Base-by-base conservation (phyloP, 2,888 invertebrate genomes). In the Apoda limacodes region DNA sequence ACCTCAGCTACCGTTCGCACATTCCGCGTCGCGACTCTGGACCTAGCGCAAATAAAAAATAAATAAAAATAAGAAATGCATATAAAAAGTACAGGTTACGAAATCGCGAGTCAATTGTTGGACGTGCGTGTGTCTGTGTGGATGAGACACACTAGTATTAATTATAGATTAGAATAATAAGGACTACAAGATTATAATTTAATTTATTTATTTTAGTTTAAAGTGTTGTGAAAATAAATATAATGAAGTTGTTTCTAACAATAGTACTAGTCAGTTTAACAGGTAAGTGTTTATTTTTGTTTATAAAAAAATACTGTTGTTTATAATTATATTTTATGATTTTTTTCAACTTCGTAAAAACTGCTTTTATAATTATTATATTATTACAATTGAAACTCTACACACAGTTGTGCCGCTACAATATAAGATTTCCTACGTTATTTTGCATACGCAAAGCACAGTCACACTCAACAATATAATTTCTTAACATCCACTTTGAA, bases 71-170 rank as follows among this genome's bases (percentile, higher is more conserved):
- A 22, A 14, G 35, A 46, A 55, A 56, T 48, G 66, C 61, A 59
- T 63, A 71, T 70, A 69, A 60, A 68, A 67, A 50, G 46, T 52
- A 46, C 38, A 23, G 37, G 35, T 40, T 40, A 29, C 25, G 23
- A 17, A 38, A 31, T 46, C 43, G 40, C 30, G 34, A 38, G 38
- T 55, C 59, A 70, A 59, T 69, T 43, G 34, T 35, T 39, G 33
- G 35, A 37, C 23, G 52, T 43, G 46, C 42, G 51, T 52, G 59
- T 46, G 35, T 43, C 35, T 42, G 54, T 52, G 52, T 42, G 44
- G 50, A 50, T 45, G 46, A 15, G 34, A 28, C 32, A 24, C 33
- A 30, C 25, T 28, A n/a, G n/a, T 29, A n/a, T n/a, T 30, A 19
- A 15, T 12, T 27, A 27, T 3, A 13, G 9, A 33, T 29, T 36